These are phyloP conservation scores for Tonatia bakeri DNA, from an alignment of 2,113 vertebrate genomes.

Conservation along the genomic window DNA sequence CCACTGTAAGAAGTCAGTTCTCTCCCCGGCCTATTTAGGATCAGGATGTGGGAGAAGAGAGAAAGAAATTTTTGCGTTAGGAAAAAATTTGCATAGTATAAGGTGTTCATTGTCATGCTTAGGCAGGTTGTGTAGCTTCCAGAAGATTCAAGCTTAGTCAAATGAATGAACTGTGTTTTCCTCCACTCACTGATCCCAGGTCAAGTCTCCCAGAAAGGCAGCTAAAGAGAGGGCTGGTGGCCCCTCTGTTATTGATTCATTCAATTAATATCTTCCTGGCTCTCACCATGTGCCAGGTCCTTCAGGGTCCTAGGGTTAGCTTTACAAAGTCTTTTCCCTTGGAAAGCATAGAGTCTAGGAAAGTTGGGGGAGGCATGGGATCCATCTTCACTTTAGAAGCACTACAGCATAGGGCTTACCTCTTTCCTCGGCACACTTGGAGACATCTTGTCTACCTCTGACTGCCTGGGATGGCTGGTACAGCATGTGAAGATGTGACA, in stretches of 20 bases:
- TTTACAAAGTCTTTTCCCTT: rapidly evolving
- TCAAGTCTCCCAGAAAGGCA: background rate
- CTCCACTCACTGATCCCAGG: too few species aligned
- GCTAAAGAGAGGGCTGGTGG: rapidly evolving
- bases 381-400: background rate
- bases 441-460: background rate
- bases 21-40: rapidly evolving
- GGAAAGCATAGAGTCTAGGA: background rate
- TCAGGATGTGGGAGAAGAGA: rapidly evolving
- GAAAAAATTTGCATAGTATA: background rate
- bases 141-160: background rate
- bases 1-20: background rate
- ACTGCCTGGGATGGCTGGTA: background rate
- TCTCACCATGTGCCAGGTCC: background rate
- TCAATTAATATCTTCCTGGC: too few species aligned
- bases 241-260: background rate
- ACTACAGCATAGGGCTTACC: rapidly evolving
- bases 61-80: background rate
- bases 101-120: background rate
- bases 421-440: rapidly evolving
- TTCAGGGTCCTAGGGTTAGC: rapidly evolving
- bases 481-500: background rate
- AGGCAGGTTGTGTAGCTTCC: background rate
- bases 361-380: rapidly evolving
- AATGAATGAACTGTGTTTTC: too few species aligned